These are phyloP conservation scores for Sipha maydis DNA, from an alignment of 2,888 invertebrate genomes.

Conservation along the genomic window DNA sequence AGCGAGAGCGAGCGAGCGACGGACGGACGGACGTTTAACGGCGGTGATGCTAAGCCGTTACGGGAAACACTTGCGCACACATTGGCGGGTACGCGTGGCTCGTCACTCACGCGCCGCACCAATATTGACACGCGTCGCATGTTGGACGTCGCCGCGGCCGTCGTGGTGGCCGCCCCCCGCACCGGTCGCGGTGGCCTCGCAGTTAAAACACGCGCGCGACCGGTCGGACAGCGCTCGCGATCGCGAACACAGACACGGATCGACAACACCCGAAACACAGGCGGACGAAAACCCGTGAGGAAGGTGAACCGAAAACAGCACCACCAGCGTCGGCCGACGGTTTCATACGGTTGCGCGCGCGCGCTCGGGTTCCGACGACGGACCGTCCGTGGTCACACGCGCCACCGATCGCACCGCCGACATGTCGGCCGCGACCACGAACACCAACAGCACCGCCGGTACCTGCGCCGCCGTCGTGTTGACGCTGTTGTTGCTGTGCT, in stretches of 20 bases:
- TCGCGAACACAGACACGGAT: too few species aligned
- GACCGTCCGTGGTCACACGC: too few species aligned
- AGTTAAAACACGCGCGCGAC: slow-evolving; percentile 4
- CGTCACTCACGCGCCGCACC: neutral
- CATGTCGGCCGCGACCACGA: neutral
- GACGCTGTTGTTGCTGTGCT: neutral
- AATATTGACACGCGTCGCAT: neutral
- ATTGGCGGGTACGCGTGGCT: neutral
- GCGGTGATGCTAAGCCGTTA: too few species aligned
- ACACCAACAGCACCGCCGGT: neutral
- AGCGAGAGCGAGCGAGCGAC: too few species aligned
- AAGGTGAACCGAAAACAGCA: too few species aligned
- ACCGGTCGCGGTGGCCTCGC: neutral
- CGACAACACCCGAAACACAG: too few species aligned
- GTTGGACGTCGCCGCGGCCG: neutral
- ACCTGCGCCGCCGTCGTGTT: neutral
- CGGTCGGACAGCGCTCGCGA: neutral
- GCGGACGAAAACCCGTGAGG: too few species aligned
- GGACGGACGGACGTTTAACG: too few species aligned
- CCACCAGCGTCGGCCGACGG: too few species aligned
- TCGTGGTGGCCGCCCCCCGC: neutral
- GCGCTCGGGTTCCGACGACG: too few species aligned
- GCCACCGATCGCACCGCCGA: too few species aligned
- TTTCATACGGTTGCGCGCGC: too few species aligned
- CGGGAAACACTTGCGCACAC: neutral